These are phyloP conservation scores for Oxycera nigricornis DNA, from an alignment of 2,888 invertebrate species.

Conservation along the genomic window DNA sequence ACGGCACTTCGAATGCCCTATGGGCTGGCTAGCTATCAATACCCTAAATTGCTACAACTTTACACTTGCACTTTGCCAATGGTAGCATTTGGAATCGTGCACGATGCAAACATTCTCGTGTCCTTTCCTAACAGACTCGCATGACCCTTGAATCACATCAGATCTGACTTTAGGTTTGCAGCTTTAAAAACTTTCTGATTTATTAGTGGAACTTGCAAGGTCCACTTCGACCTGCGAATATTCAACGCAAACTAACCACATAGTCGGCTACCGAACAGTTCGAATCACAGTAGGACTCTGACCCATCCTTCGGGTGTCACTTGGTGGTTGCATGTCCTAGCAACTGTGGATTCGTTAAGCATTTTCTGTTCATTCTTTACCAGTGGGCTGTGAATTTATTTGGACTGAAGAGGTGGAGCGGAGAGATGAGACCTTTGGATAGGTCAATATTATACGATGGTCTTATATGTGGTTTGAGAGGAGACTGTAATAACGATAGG, in stretches of 20 bases:
- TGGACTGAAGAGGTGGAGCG: too few relatives aligned
- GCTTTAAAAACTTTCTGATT: conserved; percentile 38
- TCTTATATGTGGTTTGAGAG: too few relatives aligned
- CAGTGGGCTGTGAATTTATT: too few relatives aligned
- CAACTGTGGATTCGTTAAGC: too few relatives aligned
- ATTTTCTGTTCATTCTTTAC: too few relatives aligned
- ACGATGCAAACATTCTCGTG: not conserved
- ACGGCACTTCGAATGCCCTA: not conserved
- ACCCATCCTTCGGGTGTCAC: too few relatives aligned
- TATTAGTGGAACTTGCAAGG: conserved; percentile 24
- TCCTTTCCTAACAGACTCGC: not conserved
- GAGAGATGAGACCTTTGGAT: too few relatives aligned
- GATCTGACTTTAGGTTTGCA: not conserved
- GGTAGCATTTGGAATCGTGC: too few relatives aligned
- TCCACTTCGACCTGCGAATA: conserved; percentile 17
- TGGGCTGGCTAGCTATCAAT: not conserved
- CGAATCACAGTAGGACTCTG: conserved; percentile 6
- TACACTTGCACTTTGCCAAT: too few relatives aligned
- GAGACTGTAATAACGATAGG: too few relatives aligned
- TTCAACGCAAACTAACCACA: conserved; percentile 30
- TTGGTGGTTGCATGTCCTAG: conserved; percentile 6
- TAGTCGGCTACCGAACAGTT: not conserved
- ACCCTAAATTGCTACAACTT: too few relatives aligned
- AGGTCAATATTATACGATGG: too few relatives aligned
- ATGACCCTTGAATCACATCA: not conserved